Conservation (phyloP, 2,113 vertebrate genomes). For the Murina feae region DNA sequence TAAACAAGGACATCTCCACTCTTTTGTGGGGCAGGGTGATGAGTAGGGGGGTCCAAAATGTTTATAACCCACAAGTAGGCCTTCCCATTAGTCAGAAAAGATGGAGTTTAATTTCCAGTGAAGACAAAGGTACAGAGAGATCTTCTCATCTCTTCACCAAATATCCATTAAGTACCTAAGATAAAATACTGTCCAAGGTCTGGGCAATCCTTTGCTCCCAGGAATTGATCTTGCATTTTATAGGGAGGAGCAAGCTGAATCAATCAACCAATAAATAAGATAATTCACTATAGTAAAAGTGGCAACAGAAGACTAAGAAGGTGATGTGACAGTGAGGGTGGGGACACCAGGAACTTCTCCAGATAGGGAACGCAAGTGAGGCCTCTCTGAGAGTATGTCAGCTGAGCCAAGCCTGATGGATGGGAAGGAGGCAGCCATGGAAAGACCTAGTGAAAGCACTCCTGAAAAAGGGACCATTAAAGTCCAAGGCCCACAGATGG, state of each 20-base stretch:
- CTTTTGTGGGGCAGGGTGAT: neutral
- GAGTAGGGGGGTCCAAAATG: fast-evolving
- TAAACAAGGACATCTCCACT: neutral
- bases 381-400: neutral
- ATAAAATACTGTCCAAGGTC: neutral
- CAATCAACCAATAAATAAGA: neutral
- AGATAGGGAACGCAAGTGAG: neutral
- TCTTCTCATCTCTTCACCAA: neutral
- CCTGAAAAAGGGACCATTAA: neutral
- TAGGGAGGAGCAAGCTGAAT: neutral
- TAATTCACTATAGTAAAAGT: neutral
- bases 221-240: neutral
- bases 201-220: neutral
- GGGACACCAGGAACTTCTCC: neutral
- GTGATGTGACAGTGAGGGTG: neutral
- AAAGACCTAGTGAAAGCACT: neutral
- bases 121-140: neutral
- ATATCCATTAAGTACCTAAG: neutral
- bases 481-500: neutral
- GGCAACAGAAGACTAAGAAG: neutral
- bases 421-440: neutral
- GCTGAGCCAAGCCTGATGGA: too few relatives aligned
- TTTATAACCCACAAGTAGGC: neutral
- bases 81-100: neutral
- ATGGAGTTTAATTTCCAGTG: neutral